Percentiles rank a stretch among this genome's conserved stretches.
Evolutionary conservation across 30 jellyfish, hydroid and myxozoan species (phyloP).

Genomic region (Aurelia sp.): DNA sequence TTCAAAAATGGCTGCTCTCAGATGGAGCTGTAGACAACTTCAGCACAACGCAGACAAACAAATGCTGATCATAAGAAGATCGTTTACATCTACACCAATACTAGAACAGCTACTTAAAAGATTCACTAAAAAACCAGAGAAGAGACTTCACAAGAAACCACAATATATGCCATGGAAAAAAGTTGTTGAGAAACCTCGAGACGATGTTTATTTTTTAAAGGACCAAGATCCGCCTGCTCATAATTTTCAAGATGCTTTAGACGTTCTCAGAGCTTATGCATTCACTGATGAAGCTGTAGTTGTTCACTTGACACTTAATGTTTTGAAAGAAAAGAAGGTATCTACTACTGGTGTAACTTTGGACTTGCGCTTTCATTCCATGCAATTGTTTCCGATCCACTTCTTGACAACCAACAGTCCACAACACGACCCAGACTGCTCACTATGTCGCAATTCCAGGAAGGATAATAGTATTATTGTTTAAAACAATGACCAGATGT

Average conservation of each 20-base stretch:
- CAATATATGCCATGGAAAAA: constrained; percentile 57
- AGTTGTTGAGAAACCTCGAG: constrained; percentile 65
- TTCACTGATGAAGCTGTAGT: constrained; percentile 63
- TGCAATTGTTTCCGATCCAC: too few relatives aligned
- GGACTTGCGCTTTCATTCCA: too few relatives aligned
- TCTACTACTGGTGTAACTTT: too few relatives aligned
- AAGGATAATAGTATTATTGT: too few relatives aligned
- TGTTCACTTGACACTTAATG: constrained; percentile 18
- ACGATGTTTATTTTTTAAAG: constrained; percentile 75
- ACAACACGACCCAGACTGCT: too few relatives aligned
- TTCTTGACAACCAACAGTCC: too few relatives aligned
- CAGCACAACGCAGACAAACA: not conserved
- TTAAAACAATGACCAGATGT: too few relatives aligned
- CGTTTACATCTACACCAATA: constrained; percentile 21
- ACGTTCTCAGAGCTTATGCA: constrained; percentile 78
- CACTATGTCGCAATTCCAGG: too few relatives aligned
- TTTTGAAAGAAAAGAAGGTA: constrained; percentile 38
- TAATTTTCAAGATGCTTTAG: constrained; percentile 71
- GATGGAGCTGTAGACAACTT: not conserved
- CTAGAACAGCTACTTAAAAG: not conserved
- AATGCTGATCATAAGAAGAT: not conserved
- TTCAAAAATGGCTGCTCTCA: constrained; percentile 37
- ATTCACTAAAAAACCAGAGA: constrained; percentile 22
- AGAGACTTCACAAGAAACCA: constrained; percentile 13
- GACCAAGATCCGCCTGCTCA: constrained; percentile 77